Evolutionary conservation across 2,888 invertebrate species (phyloP), one percentile per base, ranked within the genome.

Genomic region (Tetrapedia diversipes): DNA sequence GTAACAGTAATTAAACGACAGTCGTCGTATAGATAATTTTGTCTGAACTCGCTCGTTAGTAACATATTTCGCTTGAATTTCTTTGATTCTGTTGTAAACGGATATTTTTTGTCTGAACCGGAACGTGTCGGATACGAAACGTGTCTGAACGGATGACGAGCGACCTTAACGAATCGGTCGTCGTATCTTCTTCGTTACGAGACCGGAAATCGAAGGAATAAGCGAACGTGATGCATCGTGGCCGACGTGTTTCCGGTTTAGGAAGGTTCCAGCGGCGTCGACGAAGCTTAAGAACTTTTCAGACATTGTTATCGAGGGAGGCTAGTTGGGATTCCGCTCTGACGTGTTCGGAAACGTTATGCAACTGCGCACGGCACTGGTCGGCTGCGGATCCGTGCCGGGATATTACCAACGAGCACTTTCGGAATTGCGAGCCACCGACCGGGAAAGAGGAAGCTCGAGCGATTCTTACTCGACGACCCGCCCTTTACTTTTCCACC

Each of bases 221-320:
- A 61, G 53, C 61, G 49, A 45, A 54, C 7, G 19, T 16, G 11
- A 11, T 4, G 29, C n/a, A 22, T 43, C 29, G 39, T 14, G 37
- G 45, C 22, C 16, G 29, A n/a, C n/a, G 27, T 49, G n/a, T 63
- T 49, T 39, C 16, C 19, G 37, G 39, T 22, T 22, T 29, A 37
- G 51, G 22, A 2, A 43, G 43, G 22, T 65, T 69, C 34, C 19
- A 61, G 27, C 41, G 34, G 37, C 19, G 19, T 32, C 37, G 11
- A 27, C 43, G 8, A 1, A 29, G 53, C 47, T 57, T 37, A 39
- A 10, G 29, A 70, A 80, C 53, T 80, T 77, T 80, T 79, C 73
- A 51, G 61, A 56, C 71, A 82, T 84, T 85, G 81, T 85, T 85
- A 82, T 86, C 75, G 76, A 77, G 83, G 80, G 57, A n/a, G 68